These are phyloP conservation scores for Hyalella azteca DNA, from an alignment of 2,888 invertebrate genomes.

Conservation along the genomic window DNA sequence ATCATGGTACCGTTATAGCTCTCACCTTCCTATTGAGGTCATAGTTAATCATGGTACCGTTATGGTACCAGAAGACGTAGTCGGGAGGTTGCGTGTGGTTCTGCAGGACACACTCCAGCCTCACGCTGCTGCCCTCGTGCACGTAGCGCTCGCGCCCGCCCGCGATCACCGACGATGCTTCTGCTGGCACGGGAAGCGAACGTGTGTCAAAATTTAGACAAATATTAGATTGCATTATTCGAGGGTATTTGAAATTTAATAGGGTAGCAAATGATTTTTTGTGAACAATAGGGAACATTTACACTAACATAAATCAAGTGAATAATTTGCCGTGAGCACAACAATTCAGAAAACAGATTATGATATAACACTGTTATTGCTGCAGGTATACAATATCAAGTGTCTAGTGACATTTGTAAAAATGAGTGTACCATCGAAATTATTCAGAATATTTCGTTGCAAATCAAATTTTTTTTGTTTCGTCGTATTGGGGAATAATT, in stretches of 20 bases:
- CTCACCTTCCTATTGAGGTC: constrained; percentile 43
- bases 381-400: too few species aligned
- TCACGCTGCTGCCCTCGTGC: constrained; percentile 82
- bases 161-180: constrained; percentile 71
- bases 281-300: background rate
- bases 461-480: too few species aligned
- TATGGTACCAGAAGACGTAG: constrained; percentile 85
- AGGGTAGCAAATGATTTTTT: background rate
- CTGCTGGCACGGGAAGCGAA: constrained; percentile 23
- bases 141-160: constrained; percentile 85
- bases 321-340: background rate
- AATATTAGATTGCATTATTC: background rate
- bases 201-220: background rate
- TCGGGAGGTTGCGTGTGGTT: constrained; percentile 80
- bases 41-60: constrained; percentile 60
- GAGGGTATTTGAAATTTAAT: too few species aligned
- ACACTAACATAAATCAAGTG: background rate
- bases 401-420: too few species aligned
- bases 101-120: constrained; percentile 77
- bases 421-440: too few species aligned
- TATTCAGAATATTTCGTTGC: too few species aligned
- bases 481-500: too few species aligned
- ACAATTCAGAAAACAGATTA: background rate
- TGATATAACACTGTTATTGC: too few species aligned
- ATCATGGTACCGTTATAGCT: background rate